Conservation (phyloP, 1,140 invertebrate genomes). For the Ladona fulva region DNA sequence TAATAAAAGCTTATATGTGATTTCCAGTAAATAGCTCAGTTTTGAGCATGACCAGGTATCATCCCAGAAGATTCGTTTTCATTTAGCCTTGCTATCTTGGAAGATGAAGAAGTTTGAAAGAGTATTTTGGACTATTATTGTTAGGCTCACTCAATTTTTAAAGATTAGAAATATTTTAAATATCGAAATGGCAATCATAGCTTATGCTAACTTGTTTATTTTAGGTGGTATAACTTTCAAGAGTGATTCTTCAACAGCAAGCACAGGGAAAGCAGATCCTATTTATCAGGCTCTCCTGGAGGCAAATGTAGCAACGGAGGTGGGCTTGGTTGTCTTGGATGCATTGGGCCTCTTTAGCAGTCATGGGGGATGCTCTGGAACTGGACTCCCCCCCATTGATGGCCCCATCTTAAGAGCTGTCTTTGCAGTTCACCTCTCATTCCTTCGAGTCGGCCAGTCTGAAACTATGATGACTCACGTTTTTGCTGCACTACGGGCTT, state of each 20-base stretch:
- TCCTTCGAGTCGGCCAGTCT: slow-evolving; percentile 81
- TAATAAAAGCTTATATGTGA: too few relatives aligned
- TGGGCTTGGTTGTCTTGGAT: slow-evolving; percentile 78
- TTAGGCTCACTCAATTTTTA: too few relatives aligned
- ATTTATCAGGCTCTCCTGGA: slow-evolving; percentile 58
- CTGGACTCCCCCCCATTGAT: slow-evolving; percentile 48
- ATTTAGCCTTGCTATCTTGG: too few relatives aligned
- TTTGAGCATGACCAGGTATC: too few relatives aligned
- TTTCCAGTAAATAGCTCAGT: too few relatives aligned
- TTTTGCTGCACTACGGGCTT: slow-evolving; percentile 80
- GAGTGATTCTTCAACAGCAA: slow-evolving; percentile 29
- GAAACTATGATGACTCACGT: slow-evolving; percentile 82
- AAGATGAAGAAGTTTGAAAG: too few relatives aligned
- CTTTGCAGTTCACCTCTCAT: slow-evolving; percentile 72
- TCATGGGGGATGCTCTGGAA: slow-evolving; percentile 28
- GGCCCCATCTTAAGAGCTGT: slow-evolving; percentile 64
- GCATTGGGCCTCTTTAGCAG: slow-evolving; percentile 71
- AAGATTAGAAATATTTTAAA: too few relatives aligned
- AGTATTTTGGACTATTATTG: too few relatives aligned
- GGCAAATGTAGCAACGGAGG: slow-evolving; percentile 82
- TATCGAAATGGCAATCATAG: too few relatives aligned
- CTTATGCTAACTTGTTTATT: too few relatives aligned
- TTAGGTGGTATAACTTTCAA: slow-evolving; percentile 15
- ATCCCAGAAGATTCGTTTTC: too few relatives aligned
- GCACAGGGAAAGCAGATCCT: slow-evolving; percentile 20